These are phyloP conservation scores for Clavelina lepadiformis DNA, from an alignment of 23 tunicate species.

Conservation along the genomic window DNA sequence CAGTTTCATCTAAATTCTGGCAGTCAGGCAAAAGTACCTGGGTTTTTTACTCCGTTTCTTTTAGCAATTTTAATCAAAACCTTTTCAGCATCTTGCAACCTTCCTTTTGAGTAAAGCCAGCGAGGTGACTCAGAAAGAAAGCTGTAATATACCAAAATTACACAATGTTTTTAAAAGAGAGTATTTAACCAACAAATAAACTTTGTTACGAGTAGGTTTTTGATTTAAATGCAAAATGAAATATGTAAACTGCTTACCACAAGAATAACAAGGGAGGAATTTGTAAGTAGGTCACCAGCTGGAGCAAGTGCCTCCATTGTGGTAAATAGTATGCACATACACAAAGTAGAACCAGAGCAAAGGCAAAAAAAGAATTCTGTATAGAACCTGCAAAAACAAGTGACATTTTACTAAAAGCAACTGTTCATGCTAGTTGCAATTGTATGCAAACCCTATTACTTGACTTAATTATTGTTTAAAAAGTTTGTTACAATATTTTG, in stretches of 20 bases:
- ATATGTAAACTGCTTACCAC: constrained; percentile 8
- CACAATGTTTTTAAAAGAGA: neutral
- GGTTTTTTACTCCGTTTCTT: constrained; percentile 41
- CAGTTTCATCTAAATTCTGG: too few relatives aligned
- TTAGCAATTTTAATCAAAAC: constrained; percentile 47
- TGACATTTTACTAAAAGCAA: neutral
- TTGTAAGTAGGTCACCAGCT: neutral
- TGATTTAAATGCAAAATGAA: too few relatives aligned
- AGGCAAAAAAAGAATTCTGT: constrained; percentile 6
- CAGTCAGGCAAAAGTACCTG: constrained; percentile 10
- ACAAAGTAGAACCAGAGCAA: constrained; percentile 10
- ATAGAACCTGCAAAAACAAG: constrained; percentile 14
- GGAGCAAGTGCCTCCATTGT: constrained; percentile 24
- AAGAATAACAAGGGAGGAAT: constrained; percentile 9
- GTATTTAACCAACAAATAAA: neutral
- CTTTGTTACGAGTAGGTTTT: neutral
- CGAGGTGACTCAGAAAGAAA: constrained; percentile 75
- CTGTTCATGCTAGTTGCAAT: neutral
- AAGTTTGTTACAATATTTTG: too few relatives aligned
- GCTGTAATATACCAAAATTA: constrained; percentile 8
- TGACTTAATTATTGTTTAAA: neutral
- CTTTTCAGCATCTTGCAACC: constrained; percentile 48
- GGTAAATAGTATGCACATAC: constrained; percentile 26
- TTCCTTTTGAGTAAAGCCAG: constrained; percentile 74
- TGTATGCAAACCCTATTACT: neutral